Percentiles rank a stretch among this genome's conserved stretches.
phyloP scores from a whole-genome alignment of 2,888 invertebrate genomes.

The Clistopyga incitator region DNA sequence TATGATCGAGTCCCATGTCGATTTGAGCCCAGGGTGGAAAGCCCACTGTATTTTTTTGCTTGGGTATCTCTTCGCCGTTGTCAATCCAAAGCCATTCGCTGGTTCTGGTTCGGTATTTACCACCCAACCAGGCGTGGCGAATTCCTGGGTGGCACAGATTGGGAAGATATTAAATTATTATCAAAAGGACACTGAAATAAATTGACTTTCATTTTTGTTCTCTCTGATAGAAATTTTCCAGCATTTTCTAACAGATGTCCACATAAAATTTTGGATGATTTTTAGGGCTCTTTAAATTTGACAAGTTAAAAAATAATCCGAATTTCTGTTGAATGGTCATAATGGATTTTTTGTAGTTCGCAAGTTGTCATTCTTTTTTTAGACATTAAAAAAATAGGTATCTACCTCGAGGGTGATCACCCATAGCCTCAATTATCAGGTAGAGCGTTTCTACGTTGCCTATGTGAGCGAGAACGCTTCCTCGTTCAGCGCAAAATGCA shows the following conservation, averaged over 20 bases:
- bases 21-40: slow-evolving; percentile 84
- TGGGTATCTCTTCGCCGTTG: slow-evolving; percentile 66
- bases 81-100: slow-evolving; percentile 73
- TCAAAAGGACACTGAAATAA: neutral
- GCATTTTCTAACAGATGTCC: too few relatives aligned
- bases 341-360: too few relatives aligned
- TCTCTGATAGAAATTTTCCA: neutral
- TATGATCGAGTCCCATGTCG: slow-evolving; percentile 83
- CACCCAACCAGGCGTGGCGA: slow-evolving; percentile 75
- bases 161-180: neutral
- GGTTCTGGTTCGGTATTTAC: slow-evolving; percentile 58
- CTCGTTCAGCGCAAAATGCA: slow-evolving; percentile 69
- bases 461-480: slow-evolving; percentile 70
- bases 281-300: too few relatives aligned
- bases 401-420: slow-evolving; percentile 74
- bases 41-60: slow-evolving; percentile 72
- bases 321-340: too few relatives aligned
- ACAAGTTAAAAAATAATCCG: too few relatives aligned
- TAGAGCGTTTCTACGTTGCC: slow-evolving; percentile 68
- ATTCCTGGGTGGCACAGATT: slow-evolving; percentile 61
- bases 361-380: too few relatives aligned
- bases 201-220: too few relatives aligned
- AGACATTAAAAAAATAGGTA: neutral
- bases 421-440: slow-evolving; percentile 74
- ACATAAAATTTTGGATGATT: too few relatives aligned